Conservation (phyloP, 2,797 vertebrate species). For the Gadopsis bispinosus region DNA sequence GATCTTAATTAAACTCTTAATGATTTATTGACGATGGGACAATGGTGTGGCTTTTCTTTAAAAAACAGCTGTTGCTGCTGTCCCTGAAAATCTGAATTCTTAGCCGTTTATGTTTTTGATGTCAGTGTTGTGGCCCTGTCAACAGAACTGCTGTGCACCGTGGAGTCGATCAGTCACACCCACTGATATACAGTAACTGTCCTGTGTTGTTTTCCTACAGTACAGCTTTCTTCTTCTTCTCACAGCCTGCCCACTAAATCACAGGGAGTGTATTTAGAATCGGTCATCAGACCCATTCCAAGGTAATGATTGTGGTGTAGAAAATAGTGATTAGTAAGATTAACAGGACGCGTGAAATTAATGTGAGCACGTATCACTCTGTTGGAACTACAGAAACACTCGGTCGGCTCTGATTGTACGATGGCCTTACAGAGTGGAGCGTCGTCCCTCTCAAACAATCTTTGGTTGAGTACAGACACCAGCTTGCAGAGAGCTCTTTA, state of each 20-base stretch:
- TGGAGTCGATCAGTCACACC: background rate
- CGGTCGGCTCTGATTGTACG: too few relatives aligned
- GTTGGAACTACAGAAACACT: too few relatives aligned
- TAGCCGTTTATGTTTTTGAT: background rate
- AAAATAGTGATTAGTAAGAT: too few relatives aligned
- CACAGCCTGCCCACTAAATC: background rate
- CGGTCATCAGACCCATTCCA: background rate
- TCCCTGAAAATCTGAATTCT: slow-evolving; percentile 34
- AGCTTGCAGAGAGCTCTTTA: too few relatives aligned
- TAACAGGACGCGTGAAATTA: too few relatives aligned
- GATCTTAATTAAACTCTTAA: slow-evolving; percentile 38
- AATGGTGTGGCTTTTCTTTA: slow-evolving; percentile 25
- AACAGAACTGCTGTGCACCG: background rate
- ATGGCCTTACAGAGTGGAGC: too few relatives aligned
- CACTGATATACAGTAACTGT: background rate
- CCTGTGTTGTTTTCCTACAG: background rate
- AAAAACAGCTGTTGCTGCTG: background rate
- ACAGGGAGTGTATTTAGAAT: background rate
- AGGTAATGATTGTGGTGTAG: background rate
- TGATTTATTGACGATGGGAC: slow-evolving; percentile 64
- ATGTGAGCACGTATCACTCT: too few relatives aligned
- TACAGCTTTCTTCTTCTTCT: background rate
- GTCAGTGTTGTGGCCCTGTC: slow-evolving; percentile 3
- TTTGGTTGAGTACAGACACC: too few relatives aligned
- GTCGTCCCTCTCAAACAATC: too few relatives aligned